Evolutionary conservation across 2,888 invertebrate genomes (phyloP).

Genomic region (Azorinus chamasolen): DNA sequence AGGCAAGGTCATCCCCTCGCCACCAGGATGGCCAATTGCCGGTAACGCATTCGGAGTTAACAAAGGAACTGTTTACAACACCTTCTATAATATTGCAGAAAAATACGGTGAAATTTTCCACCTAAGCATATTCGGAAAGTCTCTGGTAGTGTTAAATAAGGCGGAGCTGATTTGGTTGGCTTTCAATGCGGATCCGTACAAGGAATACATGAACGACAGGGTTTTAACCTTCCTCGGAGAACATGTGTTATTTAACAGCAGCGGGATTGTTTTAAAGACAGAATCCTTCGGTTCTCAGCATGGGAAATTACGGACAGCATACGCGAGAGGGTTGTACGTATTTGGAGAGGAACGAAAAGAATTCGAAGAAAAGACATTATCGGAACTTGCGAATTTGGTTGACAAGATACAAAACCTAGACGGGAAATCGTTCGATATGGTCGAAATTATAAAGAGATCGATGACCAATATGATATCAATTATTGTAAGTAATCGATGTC

Average conservation of each 20-base stretch:
- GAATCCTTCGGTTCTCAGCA: conserved; percentile 14
- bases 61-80: conserved; percentile 12
- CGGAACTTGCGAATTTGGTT: background rate
- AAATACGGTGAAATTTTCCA: no score
- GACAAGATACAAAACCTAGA: background rate
- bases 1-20: conserved; percentile 27
- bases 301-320: conserved; percentile 7
- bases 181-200: conserved; percentile 19
- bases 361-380: conserved; percentile 5
- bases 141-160: conserved; percentile 24
- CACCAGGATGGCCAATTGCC: no score
- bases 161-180: conserved; percentile 23
- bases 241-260: conserved; percentile 13
- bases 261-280: conserved; percentile 9
- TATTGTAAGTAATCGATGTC: conserved; percentile 16
- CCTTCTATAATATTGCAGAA: conserved; percentile 9
- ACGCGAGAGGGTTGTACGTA: conserved; percentile 13
- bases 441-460: conserved; percentile 7
- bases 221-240: conserved; percentile 23
- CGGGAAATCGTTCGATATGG: conserved; percentile 9
- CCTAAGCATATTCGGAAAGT: conserved; percentile 13
- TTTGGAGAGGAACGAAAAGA: conserved; percentile 25
- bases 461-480: conserved; percentile 17
- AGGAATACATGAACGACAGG: conserved; percentile 26
- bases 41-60: conserved; percentile 14